These are phyloP conservation scores for Patiria miniata DNA, from an alignment of 35 echinoderm and acorn worm species.

Conservation along the genomic window DNA sequence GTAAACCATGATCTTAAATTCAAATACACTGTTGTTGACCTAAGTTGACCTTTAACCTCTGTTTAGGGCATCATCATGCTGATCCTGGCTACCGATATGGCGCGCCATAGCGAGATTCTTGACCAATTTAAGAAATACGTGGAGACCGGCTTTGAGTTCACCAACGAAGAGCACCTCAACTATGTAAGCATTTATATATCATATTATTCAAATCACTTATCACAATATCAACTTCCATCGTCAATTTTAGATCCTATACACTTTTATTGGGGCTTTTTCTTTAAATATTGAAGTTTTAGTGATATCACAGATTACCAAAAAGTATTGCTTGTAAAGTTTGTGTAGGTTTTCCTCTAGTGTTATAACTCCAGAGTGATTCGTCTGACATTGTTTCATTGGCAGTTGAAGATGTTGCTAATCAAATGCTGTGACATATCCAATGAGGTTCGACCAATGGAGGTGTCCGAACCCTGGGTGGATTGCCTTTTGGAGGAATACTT, in stretches of 20 bases:
- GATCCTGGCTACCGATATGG: conserved; percentile 95
- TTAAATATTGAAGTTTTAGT: no score
- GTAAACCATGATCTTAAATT: no score
- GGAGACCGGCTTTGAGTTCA: conserved; percentile 71
- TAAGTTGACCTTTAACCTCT: background rate
- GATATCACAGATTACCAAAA: no score
- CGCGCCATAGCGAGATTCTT: conserved; percentile 79
- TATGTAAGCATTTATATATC: conserved; percentile 55
- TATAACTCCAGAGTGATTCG: no score
- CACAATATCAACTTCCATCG: no score
- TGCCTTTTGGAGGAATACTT: conserved; percentile 95
- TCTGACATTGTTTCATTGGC: background rate
- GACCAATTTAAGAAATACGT: conserved; percentile 86
- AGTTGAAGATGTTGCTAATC: conserved; percentile 93
- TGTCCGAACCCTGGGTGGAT: conserved; percentile 96
- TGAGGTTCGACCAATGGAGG: conserved; percentile 90
- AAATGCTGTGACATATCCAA: conserved; percentile 99
- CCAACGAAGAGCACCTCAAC: conserved; percentile 80
- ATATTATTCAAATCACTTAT: no score
- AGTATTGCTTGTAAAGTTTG: no score
- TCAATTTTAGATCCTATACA: no score
- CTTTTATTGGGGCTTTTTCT: no score
- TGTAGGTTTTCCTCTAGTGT: no score
- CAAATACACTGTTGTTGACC: no score
- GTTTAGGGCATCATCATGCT: conserved; percentile 83